phyloP scores from a whole-genome alignment of 2,797 vertebrate species.

The Peromyscus nudipes region DNA sequence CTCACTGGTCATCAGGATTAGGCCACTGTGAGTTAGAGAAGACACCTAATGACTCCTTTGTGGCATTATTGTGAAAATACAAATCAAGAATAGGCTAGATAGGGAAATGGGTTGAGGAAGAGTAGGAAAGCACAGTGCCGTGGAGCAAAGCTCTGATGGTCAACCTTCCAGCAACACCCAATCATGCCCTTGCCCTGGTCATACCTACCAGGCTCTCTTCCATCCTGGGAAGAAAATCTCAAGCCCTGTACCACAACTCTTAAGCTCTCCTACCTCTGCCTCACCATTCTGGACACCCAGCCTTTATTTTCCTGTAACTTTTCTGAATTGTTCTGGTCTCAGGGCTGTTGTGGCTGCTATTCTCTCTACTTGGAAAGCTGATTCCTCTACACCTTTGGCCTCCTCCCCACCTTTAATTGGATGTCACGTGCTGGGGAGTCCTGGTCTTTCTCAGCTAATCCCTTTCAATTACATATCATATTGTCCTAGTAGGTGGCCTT shows the following conservation, averaged over 20 bases:
- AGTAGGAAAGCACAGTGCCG: accelerated
- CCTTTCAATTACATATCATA: neutral
- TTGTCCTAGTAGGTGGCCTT: neutral
- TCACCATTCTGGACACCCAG: neutral
- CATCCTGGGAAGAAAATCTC: neutral
- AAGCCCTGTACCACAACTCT: neutral
- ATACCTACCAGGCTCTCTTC: neutral
- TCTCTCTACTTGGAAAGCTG: neutral
- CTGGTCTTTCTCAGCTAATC: neutral
- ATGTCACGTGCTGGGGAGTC: neutral
- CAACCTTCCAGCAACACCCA: neutral
- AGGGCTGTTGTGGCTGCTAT: neutral
- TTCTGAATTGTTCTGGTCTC: neutral
- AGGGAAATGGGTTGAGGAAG: accelerated
- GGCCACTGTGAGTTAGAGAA: neutral
- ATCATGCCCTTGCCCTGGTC: neutral
- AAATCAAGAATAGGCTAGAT: neutral
- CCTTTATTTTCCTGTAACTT: neutral
- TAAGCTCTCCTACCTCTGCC: neutral
- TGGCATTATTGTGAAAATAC: neutral
- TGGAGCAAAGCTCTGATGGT: neutral
- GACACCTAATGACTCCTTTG: neutral
- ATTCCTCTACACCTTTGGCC: neutral
- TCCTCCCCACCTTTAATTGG: neutral
- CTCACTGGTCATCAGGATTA: neutral